These are phyloP conservation scores for Lethrus apterus DNA, from an alignment of 1,140 invertebrate species.

Conservation along the genomic window DNA sequence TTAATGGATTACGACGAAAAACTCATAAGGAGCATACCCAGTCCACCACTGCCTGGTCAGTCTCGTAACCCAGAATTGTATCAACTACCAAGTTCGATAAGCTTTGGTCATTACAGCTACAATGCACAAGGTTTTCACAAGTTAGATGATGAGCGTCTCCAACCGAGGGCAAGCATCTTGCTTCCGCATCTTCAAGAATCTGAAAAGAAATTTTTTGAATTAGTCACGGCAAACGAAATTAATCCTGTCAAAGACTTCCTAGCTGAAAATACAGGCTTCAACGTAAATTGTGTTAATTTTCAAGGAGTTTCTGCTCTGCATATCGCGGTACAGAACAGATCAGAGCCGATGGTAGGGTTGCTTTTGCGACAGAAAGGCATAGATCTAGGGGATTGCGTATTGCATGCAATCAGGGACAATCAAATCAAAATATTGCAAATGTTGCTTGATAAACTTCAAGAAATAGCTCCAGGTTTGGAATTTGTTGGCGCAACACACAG, in stretches of 20 bases:
- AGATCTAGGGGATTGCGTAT: conserved; percentile 47
- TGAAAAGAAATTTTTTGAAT: conserved; percentile 46
- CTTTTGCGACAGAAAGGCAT: conserved; percentile 44
- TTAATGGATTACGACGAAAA: too few relatives aligned
- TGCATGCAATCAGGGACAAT: conserved; percentile 49
- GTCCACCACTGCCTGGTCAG: too few relatives aligned
- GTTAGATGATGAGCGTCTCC: conserved; percentile 25
- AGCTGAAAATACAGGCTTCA: conserved; percentile 37
- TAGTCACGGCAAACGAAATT: conserved; percentile 41
- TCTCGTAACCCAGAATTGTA: too few relatives aligned
- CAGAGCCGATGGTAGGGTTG: conserved; percentile 47
- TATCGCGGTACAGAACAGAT: conserved; percentile 45
- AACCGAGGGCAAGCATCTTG: conserved; percentile 34
- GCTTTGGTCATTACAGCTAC: conserved; percentile 10
- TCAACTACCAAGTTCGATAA: conserved; percentile 5
- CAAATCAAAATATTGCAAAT: conserved; percentile 42
- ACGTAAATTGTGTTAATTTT: conserved; percentile 47
- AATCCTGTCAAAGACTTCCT: conserved; percentile 39
- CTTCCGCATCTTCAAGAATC: conserved; percentile 41
- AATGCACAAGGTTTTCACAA: conserved; percentile 21
- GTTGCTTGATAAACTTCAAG: conserved; percentile 45
- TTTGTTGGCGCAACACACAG: conserved; percentile 46
- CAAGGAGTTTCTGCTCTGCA: conserved; percentile 50
- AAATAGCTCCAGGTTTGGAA: conserved; percentile 44
- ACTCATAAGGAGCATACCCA: too few relatives aligned